Conservation (phyloP, 2,888 invertebrate genomes). For the Yponomeuta evonymella region DNA sequence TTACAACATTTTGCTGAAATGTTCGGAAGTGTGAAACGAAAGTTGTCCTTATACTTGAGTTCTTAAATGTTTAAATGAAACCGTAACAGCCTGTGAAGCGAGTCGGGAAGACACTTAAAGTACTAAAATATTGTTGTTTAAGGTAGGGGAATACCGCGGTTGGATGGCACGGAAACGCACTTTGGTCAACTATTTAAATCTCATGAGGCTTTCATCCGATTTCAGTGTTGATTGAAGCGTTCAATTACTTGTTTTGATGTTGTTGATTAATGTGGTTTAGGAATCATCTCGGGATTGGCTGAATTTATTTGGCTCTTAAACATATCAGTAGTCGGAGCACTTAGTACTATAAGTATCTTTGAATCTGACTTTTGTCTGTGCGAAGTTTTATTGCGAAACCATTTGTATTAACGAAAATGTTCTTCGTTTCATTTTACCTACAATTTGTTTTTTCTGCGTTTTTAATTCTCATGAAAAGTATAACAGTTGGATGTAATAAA, state of each 20-base stretch:
- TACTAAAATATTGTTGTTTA: constrained; percentile 64
- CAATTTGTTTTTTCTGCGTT: constrained; percentile 47
- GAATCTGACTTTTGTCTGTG: constrained; percentile 46
- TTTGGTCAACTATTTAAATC: constrained; percentile 1
- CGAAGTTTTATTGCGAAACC: constrained; percentile 21
- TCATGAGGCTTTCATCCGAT: background rate
- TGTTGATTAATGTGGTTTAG: constrained; percentile 72
- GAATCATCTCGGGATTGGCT: constrained; percentile 58
- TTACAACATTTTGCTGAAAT: background rate
- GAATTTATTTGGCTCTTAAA: constrained; percentile 33
- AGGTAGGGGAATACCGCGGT: constrained; percentile 30
- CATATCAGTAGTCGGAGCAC: constrained; percentile 66
- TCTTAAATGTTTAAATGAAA: background rate
- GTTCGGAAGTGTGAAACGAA: background rate
- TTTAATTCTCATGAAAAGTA: constrained; percentile 56
- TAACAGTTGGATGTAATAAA: constrained; percentile 71
- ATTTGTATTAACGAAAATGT: constrained; percentile 21
- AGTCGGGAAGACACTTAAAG: constrained; percentile 71
- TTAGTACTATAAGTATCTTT: constrained; percentile 75
- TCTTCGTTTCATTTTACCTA: constrained; percentile 32
- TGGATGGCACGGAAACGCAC: constrained; percentile 3
- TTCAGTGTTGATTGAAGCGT: constrained; percentile 1
- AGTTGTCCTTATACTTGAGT: background rate
- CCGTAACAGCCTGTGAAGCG: constrained; percentile 32
- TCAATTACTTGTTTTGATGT: constrained; percentile 62